These are phyloP conservation scores for Sorex fumeus DNA, from an alignment of 2,113 vertebrate species.

Conservation along the genomic window DNA sequence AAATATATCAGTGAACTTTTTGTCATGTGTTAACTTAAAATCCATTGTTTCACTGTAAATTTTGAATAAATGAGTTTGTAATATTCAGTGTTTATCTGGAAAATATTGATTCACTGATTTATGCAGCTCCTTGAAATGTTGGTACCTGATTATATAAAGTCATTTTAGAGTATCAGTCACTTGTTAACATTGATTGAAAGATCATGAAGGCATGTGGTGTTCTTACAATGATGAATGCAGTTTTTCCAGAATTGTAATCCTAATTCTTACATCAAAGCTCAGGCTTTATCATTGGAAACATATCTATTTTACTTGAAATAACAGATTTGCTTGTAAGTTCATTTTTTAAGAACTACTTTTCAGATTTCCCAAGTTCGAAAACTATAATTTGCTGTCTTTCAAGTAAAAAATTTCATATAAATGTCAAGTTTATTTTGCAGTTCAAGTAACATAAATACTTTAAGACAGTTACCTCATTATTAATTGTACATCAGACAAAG, in stretches of 20 bases:
- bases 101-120: not conserved
- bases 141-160: not conserved
- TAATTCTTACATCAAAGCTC: constrained; percentile 42
- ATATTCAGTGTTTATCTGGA: not conserved
- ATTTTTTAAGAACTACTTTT: not conserved
- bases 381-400: constrained; percentile 16
- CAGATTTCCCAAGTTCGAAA: not conserved
- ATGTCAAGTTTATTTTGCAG: not conserved
- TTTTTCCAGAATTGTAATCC: constrained; percentile 32
- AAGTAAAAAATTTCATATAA: not conserved
- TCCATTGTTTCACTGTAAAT: not conserved
- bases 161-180: not conserved
- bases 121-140: constrained; percentile 1
- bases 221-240: not conserved
- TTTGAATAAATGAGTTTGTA: not conserved
- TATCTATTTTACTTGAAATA: constrained; percentile 37
- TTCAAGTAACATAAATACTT: not conserved
- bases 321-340: not conserved
- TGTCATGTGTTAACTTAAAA: not conserved
- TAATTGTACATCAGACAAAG: not conserved
- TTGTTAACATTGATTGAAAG: not conserved
- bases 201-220: not conserved
- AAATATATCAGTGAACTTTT: not conserved
- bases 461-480: not conserved
- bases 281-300: constrained; percentile 28